Evolutionary conservation across 2,113 vertebrate genomes (phyloP).

Genomic region (Penelope pileata): DNA sequence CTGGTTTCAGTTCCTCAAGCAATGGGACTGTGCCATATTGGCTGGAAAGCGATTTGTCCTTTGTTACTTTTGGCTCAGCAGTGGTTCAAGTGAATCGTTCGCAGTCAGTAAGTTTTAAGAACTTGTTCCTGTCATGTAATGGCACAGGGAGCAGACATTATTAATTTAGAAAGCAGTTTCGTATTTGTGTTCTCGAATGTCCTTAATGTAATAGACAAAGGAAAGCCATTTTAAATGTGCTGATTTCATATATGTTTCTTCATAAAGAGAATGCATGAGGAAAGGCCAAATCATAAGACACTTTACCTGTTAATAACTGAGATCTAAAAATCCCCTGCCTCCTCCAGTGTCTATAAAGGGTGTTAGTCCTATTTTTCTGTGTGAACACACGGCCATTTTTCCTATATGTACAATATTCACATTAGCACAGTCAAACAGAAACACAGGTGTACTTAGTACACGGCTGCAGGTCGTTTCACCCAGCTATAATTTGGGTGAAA

Average conservation of each 20-base stretch:
- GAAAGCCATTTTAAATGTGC: not conserved
- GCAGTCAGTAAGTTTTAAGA: constrained; percentile 18
- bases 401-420: not conserved
- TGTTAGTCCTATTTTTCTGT: not conserved
- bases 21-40: not conserved
- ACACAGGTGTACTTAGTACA: not conserved
- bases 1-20: constrained; percentile 50
- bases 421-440: not conserved
- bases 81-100: constrained; percentile 56
- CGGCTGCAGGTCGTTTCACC: not conserved
- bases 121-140: not conserved
- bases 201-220: not conserved
- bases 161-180: constrained; percentile 45
- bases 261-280: not conserved
- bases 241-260: not conserved
- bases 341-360: not conserved
- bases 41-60: constrained; percentile 18
- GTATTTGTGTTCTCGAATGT: not conserved
- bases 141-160: not conserved
- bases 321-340: not conserved
- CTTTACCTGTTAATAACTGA: not conserved
- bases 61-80: constrained; percentile 37
- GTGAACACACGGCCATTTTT: not conserved
- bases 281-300: not conserved
- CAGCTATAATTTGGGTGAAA: not conserved